Conservation (phyloP, 2,888 invertebrate species). For the Mesochorus sp. region DNA sequence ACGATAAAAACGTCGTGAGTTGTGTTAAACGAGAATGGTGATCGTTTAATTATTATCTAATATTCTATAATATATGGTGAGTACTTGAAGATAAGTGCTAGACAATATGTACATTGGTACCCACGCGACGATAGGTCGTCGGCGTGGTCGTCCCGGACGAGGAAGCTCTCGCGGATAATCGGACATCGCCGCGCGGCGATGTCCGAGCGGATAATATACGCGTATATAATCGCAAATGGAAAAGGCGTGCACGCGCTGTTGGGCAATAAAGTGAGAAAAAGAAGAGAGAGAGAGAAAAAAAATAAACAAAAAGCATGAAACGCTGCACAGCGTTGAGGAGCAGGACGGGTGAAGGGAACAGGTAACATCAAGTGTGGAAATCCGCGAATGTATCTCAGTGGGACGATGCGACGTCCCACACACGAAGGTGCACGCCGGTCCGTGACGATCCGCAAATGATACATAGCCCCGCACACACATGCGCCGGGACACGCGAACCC, state of each 20-base stretch:
- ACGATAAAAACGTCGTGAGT: too few species aligned
- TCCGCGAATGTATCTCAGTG: slow-evolving; percentile 68
- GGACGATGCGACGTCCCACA: slow-evolving; percentile 73
- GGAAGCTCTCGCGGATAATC: slow-evolving; percentile 57
- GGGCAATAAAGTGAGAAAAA: neutral
- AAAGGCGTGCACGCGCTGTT: slow-evolving; percentile 15
- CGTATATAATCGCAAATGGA: slow-evolving; percentile 48
- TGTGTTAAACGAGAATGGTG: neutral
- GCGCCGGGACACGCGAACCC: neutral
- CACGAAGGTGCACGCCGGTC: slow-evolving; percentile 39
- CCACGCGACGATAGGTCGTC: slow-evolving; percentile 48
- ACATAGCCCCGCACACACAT: neutral
- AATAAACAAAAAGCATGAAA: too few species aligned
- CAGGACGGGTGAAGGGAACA: neutral
- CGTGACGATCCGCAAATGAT: slow-evolving; percentile 38
- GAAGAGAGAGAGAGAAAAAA: neutral
- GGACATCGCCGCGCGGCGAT: too few species aligned
- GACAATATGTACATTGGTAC: slow-evolving; percentile 22
- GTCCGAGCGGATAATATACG: too few species aligned
- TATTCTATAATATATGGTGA: too few species aligned
- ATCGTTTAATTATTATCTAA: slow-evolving; percentile 29
- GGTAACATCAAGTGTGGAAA: slow-evolving; percentile 54
- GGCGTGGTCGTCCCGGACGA: slow-evolving; percentile 56
- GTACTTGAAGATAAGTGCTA: neutral
- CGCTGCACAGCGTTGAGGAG: too few species aligned